phyloP scores from a whole-genome alignment of 2,113 vertebrate species.

The Lamprologus speciosus region DNA sequence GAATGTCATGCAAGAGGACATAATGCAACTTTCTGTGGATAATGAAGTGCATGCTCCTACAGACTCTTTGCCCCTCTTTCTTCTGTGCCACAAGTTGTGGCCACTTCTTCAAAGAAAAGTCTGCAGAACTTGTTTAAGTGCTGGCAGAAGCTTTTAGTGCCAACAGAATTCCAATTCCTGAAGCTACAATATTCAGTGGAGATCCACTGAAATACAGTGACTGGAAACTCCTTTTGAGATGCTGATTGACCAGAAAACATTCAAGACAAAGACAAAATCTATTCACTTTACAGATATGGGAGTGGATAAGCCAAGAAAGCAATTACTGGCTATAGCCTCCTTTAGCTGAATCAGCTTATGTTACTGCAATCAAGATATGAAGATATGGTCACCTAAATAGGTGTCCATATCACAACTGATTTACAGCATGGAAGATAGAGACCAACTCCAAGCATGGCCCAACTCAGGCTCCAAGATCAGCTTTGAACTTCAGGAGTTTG shows the following conservation, averaged over 20 bases:
- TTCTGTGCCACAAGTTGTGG: background rate
- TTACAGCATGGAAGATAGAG: conserved; percentile 7
- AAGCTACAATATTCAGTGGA: background rate
- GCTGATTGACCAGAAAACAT: background rate
- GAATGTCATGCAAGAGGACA: background rate
- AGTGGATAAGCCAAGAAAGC: background rate
- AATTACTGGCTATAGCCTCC: background rate
- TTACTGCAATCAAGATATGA: background rate
- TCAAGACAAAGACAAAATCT: background rate
- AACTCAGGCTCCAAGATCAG: conserved; percentile 6
- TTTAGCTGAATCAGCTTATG: background rate
- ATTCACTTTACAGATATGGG: background rate
- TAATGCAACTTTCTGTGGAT: background rate
- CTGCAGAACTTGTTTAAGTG: background rate
- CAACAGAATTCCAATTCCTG: background rate
- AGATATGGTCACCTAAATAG: background rate
- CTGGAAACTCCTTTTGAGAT: background rate
- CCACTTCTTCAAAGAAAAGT: background rate
- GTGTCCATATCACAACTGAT: background rate
- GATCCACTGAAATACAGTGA: background rate
- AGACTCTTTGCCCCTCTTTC: background rate
- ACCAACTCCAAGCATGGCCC: conserved; percentile 16
- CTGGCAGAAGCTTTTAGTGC: background rate
- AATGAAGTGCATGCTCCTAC: background rate
- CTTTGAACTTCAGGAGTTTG: conserved; percentile 9